These are phyloP conservation scores for Nothobranchius kuhntae DNA, from an alignment of 2,113 vertebrate genomes.

Conservation along the genomic window DNA sequence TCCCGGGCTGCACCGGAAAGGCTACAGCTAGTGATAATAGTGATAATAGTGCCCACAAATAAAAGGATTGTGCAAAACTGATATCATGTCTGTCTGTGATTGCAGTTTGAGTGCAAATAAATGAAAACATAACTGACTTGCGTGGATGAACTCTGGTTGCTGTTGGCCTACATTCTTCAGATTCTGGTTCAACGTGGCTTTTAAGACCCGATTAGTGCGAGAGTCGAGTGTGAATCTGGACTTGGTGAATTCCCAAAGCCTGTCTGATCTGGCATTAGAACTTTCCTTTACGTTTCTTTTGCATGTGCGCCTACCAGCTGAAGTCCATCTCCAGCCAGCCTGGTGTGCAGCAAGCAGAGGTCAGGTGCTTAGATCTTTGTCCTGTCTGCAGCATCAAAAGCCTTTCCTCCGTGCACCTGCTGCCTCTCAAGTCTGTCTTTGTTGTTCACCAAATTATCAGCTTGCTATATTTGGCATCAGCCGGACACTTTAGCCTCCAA, in stretches of 20 bases:
- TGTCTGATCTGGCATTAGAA: constrained; percentile 76
- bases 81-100: too few relatives aligned
- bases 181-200: constrained; percentile 81
- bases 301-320: too few relatives aligned
- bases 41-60: too few relatives aligned
- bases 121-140: constrained; percentile 32
- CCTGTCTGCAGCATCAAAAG: not conserved
- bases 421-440: constrained; percentile 9
- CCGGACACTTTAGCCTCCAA: constrained; percentile 22
- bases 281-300: constrained; percentile 56
- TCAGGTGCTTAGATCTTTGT: too few relatives aligned
- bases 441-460: constrained; percentile 16
- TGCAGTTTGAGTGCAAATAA: too few relatives aligned
- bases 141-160: constrained; percentile 42
- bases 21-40: too few relatives aligned
- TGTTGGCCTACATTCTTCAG: constrained; percentile 80
- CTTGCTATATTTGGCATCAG: constrained; percentile 27
- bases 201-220: constrained; percentile 80
- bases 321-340: not conserved
- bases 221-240: constrained; percentile 68
- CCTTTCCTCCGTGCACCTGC: not conserved
- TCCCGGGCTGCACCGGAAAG: too few relatives aligned
- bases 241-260: constrained; percentile 67
- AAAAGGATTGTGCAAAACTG: too few relatives aligned
- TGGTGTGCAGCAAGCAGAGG: not conserved